Evolutionary conservation across 2,113 vertebrate species (phyloP), one percentile per base, ranked within the genome.

Genomic region (Bambusicola thoracicus): DNA sequence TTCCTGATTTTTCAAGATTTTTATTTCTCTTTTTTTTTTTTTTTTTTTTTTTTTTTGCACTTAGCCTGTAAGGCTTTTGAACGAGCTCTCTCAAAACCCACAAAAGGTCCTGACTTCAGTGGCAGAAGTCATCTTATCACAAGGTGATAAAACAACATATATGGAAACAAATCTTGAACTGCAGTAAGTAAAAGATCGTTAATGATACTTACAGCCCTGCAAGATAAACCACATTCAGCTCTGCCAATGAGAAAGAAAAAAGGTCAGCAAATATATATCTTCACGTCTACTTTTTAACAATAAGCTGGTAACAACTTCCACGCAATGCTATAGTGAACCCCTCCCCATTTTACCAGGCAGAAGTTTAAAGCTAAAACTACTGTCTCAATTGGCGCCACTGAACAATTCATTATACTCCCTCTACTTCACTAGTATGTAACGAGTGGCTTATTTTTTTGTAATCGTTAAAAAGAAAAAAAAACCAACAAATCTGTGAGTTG

Each of bases 1-100:
- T 93, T 87, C 69, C 48, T 81, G 66, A 88, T 68, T 59, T 87
- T 85, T 43, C 46, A 77, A 72, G 65, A 68, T 88, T 77, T 73
- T 62, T 78, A 67, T 77, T 84, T 87, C 25, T 79, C 16, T 48
- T 48, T 48, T n/a, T n/a, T n/a, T n/a, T n/a, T n/a, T n/a, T n/a
- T n/a, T n/a, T n/a, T n/a, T n/a, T n/a, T n/a, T n/a, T n/a, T 44
- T 43, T 67, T 61, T 87, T 73, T 69, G 65, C 70, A 53, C 20
- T 73, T 48, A 40, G 55, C 65, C 41, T 87, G 85, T 63, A 15
- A 85, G 68, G 43, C 49, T 73, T 81, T 90, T 85, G 43, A 91
- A 81, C 43, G 34, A 81, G 48, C n/a, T 81, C 41, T 78, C 41
- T 67, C 0, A 6, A 88, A 81, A 77, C 59, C 74, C 74, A 61